phyloP scores from a whole-genome alignment of 2,113 vertebrate genomes.

The Zosterops hypoxanthus region DNA sequence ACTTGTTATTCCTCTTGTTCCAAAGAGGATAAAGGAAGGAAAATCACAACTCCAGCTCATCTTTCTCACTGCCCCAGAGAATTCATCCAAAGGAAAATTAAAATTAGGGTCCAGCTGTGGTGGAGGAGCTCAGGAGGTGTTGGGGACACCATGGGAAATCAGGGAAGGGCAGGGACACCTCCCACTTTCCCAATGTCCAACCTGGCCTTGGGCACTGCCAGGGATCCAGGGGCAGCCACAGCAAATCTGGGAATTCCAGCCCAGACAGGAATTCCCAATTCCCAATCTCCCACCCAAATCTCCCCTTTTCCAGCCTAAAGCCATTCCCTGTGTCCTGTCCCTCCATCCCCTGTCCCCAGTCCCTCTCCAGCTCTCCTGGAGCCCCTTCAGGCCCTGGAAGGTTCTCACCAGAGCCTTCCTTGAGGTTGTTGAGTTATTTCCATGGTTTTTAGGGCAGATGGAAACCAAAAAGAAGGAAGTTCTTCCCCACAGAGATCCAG shows the following conservation, averaged over 20 bases:
- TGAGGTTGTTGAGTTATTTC: not conserved
- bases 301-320: rapidly evolving
- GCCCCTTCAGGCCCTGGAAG: not conserved
- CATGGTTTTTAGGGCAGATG: not conserved
- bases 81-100: not conserved
- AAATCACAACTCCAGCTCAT: not conserved
- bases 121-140: not conserved
- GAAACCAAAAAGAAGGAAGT: not conserved
- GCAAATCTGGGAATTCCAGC: not conserved
- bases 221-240: not conserved
- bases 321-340: not conserved
- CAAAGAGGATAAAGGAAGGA: not conserved
- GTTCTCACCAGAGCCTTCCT: not conserved
- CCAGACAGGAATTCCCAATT: not conserved
- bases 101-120: not conserved
- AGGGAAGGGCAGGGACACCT: not conserved
- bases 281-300: rapidly evolving
- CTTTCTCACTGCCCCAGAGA: not conserved
- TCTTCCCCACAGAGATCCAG: not conserved
- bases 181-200: rapidly evolving
- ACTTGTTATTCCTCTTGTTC: not conserved
- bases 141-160: not conserved
- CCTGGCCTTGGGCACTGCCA: not conserved
- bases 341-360: rapidly evolving
- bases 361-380: not conserved